Evolutionary conservation across 2,113 vertebrate genomes (phyloP), one percentile per base, ranked within the genome.

Genomic region (Crypturellus undulatus): DNA sequence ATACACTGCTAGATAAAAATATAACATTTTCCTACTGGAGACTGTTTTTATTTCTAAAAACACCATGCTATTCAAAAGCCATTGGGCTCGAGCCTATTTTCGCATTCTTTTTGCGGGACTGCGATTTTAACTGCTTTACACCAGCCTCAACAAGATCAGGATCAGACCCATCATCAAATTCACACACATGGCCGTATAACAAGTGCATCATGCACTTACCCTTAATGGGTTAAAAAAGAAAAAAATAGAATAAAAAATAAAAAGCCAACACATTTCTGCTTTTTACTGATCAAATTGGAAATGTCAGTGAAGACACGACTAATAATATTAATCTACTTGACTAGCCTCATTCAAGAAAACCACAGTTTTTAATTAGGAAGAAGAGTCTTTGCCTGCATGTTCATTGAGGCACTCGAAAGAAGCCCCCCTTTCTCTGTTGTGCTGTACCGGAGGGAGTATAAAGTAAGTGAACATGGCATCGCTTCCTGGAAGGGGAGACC

Each of bases 401-500:
- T 95, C 90, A 58, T 90, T 17, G 6, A 84, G 93, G 93, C 87
- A 75, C 92, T 87, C 40, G 87, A 68, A 84, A 82, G 81, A 51
- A 94, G 90, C 70, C 76, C 63, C 87, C 94, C 60, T 56, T 30
- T 47, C 52, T 47, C 52, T 51, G 70, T 83, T 94, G 75, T 3
- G 10, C 84, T 52, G 32, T 77, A 95, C 96, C 96, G 62, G 52
- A 68, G 97, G 96, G 96, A 97, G 87, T 51, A 73, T 6, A 92
- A 75, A 93, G 96, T 81, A 93, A 96, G 96, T 25, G 84, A 96
- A 96, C 95, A 94, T 87, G 89, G 95, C 95, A 97, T 77, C 16
- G 78, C 87, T 97, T 97, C 97, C 96, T 96, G 95, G 87, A 87
- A 94, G 94, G 97, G 84, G 84, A 87, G 96, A 96, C 95, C 94